Evolutionary conservation across 2,888 invertebrate species (phyloP), one percentile per base, ranked within the genome.

Genomic region (Drosophila hamatofila): DNA sequence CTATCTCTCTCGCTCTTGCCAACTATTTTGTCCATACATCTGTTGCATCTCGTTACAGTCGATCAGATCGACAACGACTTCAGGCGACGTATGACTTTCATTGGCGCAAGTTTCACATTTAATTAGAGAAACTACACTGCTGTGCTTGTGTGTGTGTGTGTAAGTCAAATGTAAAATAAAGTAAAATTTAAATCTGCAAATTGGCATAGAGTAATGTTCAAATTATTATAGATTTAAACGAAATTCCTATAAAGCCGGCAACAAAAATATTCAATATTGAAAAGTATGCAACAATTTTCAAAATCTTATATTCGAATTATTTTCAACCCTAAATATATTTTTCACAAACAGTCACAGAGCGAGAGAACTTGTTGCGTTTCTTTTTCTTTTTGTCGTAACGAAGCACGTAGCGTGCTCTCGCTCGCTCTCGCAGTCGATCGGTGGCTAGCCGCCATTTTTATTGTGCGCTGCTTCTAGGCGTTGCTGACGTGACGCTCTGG

Each of bases 271-370:
- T 67, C 25, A 73, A 76, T 86, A 78, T 86, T 86, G 61, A 87
- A 87, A 87, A 87, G 90, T 87, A 87, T 87, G 89, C 87, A 78
- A 88, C 77, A 80, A 76, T 72, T 83, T 85, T 71, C 68, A 71
- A 56, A 56, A 69, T 46, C 52, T 81, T 80, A 58, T 68, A 77
- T 72, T 81, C 72, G 79, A 86, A 88, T 81, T 81, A 63, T 75
- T 76, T 75, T 74, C 83, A 81, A 83, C 81, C 81, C 83, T 66
- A 75, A 88, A 85, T 74, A 80, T 62, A 75, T 73, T 85, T 88
- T 75, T 77, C 70, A 65, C 63, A 52, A 73, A 71, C 72, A 55
- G 52, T 48, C 37, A 56, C 65, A 48, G 39, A 65, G 30, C 51
- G 62, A 73, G 46, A 58, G 51, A 72, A 82, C 74, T 78, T 84